Conservation (phyloP, 2,797 vertebrate species). For the Xiphorhynchus erythropygius region DNA sequence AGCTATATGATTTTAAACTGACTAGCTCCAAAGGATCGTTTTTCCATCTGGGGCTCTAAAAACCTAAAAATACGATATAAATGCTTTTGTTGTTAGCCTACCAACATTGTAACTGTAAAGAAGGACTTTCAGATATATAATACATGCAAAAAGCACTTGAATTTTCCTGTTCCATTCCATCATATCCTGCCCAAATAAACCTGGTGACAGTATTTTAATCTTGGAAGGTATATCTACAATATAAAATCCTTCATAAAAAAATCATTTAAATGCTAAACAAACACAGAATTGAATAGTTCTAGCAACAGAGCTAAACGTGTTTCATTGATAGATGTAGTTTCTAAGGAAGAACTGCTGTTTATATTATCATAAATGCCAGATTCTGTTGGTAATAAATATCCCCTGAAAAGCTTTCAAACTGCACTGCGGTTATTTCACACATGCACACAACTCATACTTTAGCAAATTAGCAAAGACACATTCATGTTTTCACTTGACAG, state of each 20-base stretch:
- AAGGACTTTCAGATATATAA: not conserved
- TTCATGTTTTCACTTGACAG: conserved; percentile 26
- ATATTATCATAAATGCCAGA: not conserved
- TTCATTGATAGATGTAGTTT: not conserved
- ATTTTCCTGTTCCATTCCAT: not conserved
- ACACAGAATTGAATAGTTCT: not conserved
- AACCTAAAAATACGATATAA: not conserved
- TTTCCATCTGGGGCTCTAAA: not conserved
- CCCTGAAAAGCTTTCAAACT: not conserved
- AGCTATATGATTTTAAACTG: not conserved
- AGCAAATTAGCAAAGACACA: not conserved
- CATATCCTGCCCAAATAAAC: not conserved
- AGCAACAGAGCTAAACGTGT: not conserved
- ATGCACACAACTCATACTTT: not conserved
- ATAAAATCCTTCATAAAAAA: not conserved
- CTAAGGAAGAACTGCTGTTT: not conserved
- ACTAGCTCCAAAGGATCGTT: not conserved
- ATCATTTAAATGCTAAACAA: not conserved
- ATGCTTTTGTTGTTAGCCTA: not conserved
- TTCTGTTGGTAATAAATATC: not conserved
- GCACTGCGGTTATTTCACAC: not conserved
- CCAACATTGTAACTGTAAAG: not conserved
- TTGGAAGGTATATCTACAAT: fast-evolving
- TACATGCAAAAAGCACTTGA: not conserved
- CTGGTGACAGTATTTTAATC: not conserved